Conservation (phyloP, 2,113 vertebrate genomes). For the Neoarius graeffei region DNA sequence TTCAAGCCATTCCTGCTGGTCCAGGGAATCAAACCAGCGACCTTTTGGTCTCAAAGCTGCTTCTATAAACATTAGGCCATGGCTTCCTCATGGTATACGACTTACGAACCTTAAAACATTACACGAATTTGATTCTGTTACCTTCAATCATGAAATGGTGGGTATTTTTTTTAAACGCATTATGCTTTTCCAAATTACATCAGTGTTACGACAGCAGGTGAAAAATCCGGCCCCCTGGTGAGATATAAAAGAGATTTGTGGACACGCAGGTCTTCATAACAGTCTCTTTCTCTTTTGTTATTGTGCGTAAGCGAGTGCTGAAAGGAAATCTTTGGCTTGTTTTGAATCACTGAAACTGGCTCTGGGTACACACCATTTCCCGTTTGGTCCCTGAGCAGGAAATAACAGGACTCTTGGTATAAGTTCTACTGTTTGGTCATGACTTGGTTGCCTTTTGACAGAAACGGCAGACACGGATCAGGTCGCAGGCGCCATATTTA, state of each 20-base stretch:
- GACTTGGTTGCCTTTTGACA: constrained; percentile 28
- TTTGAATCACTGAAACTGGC: constrained; percentile 47
- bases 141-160: not conserved
- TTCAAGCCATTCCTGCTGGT: no score
- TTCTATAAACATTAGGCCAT: no score
- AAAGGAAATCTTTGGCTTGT: constrained; percentile 43
- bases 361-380: constrained; percentile 46
- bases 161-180: not conserved
- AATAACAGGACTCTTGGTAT: constrained; percentile 52
- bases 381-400: constrained; percentile 48
- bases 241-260: not conserved
- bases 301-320: constrained; percentile 35
- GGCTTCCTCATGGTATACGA: not conserved
- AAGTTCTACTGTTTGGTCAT: constrained; percentile 38
- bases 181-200: not conserved
- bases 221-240: not conserved
- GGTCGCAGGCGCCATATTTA: constrained; percentile 4
- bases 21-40: no score
- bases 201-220: not conserved
- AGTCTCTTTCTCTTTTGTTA: constrained; percentile 31
- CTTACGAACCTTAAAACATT: not conserved
- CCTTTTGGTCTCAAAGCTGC: no score
- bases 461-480: constrained; percentile 23
- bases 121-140: not conserved
- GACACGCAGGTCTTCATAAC: not conserved